Percentiles rank a stretch among this genome's conserved stretches.
phyloP scores from a whole-genome alignment of 2,113 vertebrate genomes.

The Antechinus stuartii region DNA sequence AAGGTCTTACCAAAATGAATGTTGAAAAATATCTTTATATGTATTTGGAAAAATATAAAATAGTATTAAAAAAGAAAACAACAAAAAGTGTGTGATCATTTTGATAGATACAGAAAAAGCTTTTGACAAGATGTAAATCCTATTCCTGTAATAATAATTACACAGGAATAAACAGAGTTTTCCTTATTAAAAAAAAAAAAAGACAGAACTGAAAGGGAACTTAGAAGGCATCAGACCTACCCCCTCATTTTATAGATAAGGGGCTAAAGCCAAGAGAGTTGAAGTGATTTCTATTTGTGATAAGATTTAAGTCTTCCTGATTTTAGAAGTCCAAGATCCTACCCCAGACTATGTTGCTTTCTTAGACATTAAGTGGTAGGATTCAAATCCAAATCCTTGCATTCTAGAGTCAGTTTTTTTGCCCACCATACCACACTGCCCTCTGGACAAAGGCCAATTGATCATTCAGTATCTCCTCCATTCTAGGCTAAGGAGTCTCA shows the following conservation, averaged over 20 bases:
- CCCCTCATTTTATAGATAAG: background rate
- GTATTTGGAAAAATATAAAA: too few species aligned
- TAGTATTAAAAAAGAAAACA: too few species aligned
- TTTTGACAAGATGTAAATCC: too few species aligned
- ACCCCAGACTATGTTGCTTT: background rate
- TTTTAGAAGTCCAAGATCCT: background rate
- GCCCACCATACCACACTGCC: background rate
- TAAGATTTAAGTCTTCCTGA: background rate
- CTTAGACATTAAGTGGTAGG: background rate
- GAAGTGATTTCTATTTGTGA: background rate
- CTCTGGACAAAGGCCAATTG: background rate
- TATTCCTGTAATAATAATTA: too few species aligned
- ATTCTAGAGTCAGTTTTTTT: background rate
- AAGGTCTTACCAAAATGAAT: too few species aligned
- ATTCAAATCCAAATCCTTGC: background rate
- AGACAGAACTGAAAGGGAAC: background rate
- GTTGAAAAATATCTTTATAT: too few species aligned
- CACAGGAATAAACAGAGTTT: too few species aligned
- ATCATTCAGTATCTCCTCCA: background rate
- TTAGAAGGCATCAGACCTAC: background rate
- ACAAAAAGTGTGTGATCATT: too few species aligned
- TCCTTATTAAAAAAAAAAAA: too few species aligned
- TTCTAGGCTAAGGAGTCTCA: background rate
- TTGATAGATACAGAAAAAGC: too few species aligned
- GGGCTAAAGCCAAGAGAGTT: background rate